phyloP scores from a whole-genome alignment of 2,113 vertebrate species.

The Sinocyclocheilus anshuiensis region DNA sequence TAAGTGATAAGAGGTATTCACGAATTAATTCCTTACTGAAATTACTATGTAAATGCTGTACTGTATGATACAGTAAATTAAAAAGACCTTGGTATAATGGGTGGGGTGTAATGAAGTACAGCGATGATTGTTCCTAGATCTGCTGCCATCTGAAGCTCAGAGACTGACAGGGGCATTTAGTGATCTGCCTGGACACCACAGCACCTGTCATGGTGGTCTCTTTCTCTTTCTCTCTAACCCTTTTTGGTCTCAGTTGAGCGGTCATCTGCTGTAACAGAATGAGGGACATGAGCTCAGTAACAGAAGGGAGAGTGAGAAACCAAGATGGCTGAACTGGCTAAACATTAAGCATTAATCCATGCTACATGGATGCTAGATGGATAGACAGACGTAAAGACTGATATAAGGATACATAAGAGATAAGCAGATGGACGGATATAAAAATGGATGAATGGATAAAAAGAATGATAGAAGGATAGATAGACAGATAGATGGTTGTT shows the following conservation, averaged over 20 bases:
- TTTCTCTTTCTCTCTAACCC: slow-evolving; percentile 35
- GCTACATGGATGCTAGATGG: not conserved
- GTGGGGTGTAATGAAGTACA: slow-evolving; percentile 32
- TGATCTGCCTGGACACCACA: slow-evolving; percentile 49
- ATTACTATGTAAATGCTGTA: not conserved
- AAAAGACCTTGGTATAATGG: slow-evolving; percentile 4
- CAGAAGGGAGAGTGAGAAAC: slow-evolving; percentile 36
- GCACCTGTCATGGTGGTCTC: slow-evolving; percentile 41
- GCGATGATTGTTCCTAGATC: slow-evolving; percentile 46
- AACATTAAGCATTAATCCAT: not conserved
- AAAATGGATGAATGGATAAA: not conserved
- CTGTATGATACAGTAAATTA: not conserved
- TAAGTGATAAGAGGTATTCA: not conserved
- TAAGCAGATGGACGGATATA: not conserved
- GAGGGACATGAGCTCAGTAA: slow-evolving; percentile 23
- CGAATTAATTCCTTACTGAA: not conserved
- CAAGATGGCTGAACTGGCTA: slow-evolving; percentile 35
- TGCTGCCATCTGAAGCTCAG: slow-evolving; percentile 45
- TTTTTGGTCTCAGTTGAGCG: slow-evolving; percentile 48
- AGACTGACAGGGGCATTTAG: slow-evolving; percentile 48
- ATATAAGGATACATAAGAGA: no score
- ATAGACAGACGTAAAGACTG: no score
- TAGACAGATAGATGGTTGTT: not conserved
- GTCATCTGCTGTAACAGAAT: slow-evolving; percentile 34
- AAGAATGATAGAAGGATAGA: not conserved